Conservation (phyloP, 2,888 invertebrate species). For the Pecten maximus region DNA sequence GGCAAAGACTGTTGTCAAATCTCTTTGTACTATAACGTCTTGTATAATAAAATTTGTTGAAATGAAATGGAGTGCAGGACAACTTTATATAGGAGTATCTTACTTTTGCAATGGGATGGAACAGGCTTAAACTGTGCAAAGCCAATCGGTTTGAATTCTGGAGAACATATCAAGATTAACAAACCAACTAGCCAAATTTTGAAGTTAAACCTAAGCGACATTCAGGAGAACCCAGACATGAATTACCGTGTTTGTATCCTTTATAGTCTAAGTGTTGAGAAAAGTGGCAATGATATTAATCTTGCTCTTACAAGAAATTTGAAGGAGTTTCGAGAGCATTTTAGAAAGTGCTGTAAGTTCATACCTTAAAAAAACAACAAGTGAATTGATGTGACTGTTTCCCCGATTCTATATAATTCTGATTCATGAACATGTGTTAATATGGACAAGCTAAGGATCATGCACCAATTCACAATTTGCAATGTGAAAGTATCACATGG, state of each 20-base stretch:
- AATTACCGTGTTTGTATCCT: constrained; percentile 1
- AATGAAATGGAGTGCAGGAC: not conserved
- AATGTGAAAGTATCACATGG: no score
- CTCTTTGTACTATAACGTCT: no score
- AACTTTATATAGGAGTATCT: not conserved
- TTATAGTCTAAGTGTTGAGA: not conserved
- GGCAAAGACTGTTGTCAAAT: no score
- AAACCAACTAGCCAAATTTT: constrained; percentile 21
- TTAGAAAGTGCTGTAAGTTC: not conserved
- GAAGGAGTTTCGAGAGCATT: not conserved
- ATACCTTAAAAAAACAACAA: not conserved
- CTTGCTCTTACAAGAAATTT: not conserved
- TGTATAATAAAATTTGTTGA: no score
- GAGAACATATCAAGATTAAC: constrained; percentile 14
- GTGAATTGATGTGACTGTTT: not conserved
- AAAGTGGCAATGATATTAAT: not conserved
- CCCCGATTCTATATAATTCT: no score
- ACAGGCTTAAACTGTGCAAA: constrained; percentile 2
- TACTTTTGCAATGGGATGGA: constrained; percentile 12
- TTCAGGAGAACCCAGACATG: not conserved
- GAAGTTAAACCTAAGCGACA: not conserved
- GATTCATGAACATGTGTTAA: no score
- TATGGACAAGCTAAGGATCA: not conserved
- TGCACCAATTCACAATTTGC: no score
- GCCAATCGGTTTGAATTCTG: constrained; percentile 6